A percentile compares a stretch with the other conserved stretches of the same genome.
Conservation (phyloP, 2,113 vertebrate genomes). For the Hemiscyllium ocellatum region DNA sequence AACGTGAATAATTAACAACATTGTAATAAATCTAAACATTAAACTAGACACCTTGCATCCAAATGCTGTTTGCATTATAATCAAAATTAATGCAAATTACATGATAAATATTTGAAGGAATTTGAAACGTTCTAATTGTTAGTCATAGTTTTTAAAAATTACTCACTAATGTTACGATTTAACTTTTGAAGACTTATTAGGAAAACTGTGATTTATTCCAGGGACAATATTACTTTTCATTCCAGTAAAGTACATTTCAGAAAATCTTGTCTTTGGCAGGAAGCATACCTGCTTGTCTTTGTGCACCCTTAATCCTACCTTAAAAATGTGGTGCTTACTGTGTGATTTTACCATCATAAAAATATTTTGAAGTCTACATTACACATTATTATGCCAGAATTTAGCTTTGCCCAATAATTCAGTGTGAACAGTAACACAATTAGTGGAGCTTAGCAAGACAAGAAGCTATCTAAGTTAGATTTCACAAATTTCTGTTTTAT, state of each 20-base stretch:
- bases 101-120: slow-evolving; percentile 32
- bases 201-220: slow-evolving; percentile 26
- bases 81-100: slow-evolving; percentile 22
- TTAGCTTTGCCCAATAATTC: background rate
- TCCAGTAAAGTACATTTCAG: background rate
- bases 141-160: slow-evolving; percentile 11
- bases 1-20: slow-evolving; percentile 35
- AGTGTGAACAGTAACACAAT: background rate
- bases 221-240: background rate
- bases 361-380: background rate
- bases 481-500: background rate
- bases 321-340: background rate
- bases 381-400: background rate
- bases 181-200: background rate
- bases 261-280: background rate
- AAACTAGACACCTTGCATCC: slow-evolving; percentile 19
- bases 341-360: background rate
- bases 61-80: background rate
- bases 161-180: background rate
- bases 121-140: slow-evolving; percentile 14
- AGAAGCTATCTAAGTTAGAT: background rate
- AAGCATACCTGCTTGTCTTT: background rate
- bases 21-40: slow-evolving; percentile 35
- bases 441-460: background rate
- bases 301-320: background rate